These are phyloP conservation scores for Thymelicus lineola DNA, from an alignment of 2,888 invertebrate genomes.

Conservation along the genomic window DNA sequence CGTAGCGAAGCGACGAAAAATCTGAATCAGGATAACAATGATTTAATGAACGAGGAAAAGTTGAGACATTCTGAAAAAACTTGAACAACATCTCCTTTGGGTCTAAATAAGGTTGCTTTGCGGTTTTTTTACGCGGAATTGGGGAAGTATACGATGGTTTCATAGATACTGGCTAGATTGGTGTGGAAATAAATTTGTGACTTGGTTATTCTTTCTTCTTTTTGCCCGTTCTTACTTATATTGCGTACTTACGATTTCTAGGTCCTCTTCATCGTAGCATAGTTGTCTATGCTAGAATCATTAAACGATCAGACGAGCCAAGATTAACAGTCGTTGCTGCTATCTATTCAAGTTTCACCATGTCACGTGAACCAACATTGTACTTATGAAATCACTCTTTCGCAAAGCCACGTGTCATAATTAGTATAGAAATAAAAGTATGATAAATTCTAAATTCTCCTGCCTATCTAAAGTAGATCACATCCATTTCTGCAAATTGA, in stretches of 20 bases:
- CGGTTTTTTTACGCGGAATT: slow-evolving; percentile 8
- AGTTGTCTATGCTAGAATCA: no score
- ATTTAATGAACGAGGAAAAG: slow-evolving; percentile 60
- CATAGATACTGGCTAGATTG: not conserved
- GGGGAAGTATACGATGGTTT: not conserved
- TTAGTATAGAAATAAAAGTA: not conserved
- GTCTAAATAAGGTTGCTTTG: slow-evolving; percentile 18
- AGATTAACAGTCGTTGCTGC: no score
- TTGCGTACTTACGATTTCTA: no score
- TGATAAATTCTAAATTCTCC: not conserved
- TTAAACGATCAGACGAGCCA: no score
- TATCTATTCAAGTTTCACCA: no score
- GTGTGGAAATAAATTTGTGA: not conserved
- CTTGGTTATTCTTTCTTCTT: not conserved
- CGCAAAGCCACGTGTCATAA: no score
- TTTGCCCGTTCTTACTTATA: not conserved
- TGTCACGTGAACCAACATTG: no score
- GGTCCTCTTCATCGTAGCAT: no score
- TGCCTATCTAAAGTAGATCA: not conserved
- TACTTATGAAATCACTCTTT: no score
- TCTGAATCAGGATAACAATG: slow-evolving; percentile 65
- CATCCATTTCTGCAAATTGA: slow-evolving; percentile 8
- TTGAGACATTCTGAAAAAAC: slow-evolving; percentile 31
- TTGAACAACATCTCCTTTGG: slow-evolving; percentile 10
- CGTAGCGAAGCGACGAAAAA: slow-evolving; percentile 40